These are phyloP conservation scores for Nannobrachium achirus DNA, from an alignment of 2,113 vertebrate genomes.

Conservation along the genomic window DNA sequence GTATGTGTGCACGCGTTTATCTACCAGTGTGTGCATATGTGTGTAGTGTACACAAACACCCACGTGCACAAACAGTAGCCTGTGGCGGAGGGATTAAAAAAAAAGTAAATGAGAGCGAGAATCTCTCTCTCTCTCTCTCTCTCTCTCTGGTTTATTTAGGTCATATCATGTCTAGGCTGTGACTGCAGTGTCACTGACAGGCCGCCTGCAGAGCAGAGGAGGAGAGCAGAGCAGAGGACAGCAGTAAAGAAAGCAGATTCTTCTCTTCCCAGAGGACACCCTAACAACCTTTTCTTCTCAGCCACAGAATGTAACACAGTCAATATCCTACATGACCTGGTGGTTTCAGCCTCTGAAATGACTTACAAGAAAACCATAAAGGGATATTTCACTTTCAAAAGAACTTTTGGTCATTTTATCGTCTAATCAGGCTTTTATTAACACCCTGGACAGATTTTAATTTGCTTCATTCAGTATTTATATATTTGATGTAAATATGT, in stretches of 20 bases:
- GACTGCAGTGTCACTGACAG: constrained; percentile 64
- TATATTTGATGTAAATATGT: no score
- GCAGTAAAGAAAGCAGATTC: constrained; percentile 29
- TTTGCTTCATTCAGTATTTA: no score
- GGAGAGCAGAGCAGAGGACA: constrained; percentile 7
- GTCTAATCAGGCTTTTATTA: no score
- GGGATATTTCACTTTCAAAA: no score
- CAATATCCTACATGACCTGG: no score
- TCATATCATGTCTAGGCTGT: constrained; percentile 72
- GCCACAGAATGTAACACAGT: constrained; percentile 19
- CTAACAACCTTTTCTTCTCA: constrained; percentile 10
- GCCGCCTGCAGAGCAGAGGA: constrained; percentile 49
- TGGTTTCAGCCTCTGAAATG: no score
- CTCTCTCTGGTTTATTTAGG: constrained; percentile 73
- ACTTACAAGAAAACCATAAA: no score
- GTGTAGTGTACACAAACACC: not conserved
- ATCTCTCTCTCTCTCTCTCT: no score
- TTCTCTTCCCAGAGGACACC: not conserved
- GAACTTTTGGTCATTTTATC: no score
- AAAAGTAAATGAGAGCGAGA: no score
- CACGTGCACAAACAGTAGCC: constrained; percentile 24
- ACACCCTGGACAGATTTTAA: no score
- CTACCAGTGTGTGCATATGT: not conserved
- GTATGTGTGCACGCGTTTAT: not conserved
- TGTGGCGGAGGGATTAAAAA: constrained; percentile 20